phyloP scores from a whole-genome alignment of 2,113 vertebrate species.

The Parus major region DNA sequence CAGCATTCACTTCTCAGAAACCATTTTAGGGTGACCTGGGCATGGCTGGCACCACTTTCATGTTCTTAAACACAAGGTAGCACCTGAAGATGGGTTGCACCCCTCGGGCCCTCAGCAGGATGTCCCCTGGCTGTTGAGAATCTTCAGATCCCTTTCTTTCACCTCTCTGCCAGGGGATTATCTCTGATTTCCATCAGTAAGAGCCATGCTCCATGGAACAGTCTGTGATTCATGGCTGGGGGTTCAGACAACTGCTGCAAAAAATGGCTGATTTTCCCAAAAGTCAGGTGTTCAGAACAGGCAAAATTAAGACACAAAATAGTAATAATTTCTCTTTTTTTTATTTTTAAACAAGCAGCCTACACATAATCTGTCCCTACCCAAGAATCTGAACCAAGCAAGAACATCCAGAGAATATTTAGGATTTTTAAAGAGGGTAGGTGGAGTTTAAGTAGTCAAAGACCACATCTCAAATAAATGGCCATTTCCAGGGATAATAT shows the following conservation, averaged over 20 bases:
- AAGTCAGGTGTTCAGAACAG: neutral
- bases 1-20: neutral
- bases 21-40: neutral
- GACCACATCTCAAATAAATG: neutral
- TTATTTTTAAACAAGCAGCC: neutral
- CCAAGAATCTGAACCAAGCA: neutral
- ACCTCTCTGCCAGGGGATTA: neutral
- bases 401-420: neutral
- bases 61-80: neutral
- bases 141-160: neutral
- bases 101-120: neutral
- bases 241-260: neutral
- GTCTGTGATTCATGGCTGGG: neutral
- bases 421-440: neutral
- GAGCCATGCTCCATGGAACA: neutral
- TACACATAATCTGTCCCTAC: neutral
- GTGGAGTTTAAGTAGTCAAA: neutral
- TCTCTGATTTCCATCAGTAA: neutral
- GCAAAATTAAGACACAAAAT: neutral
- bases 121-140: neutral
- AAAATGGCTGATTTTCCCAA: neutral
- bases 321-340: neutral
- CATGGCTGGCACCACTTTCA: neutral
- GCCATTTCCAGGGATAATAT: neutral
- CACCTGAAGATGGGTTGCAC: neutral